phyloP scores from a whole-genome alignment of 2,113 vertebrate species.

The Galemys pyrenaicus region DNA sequence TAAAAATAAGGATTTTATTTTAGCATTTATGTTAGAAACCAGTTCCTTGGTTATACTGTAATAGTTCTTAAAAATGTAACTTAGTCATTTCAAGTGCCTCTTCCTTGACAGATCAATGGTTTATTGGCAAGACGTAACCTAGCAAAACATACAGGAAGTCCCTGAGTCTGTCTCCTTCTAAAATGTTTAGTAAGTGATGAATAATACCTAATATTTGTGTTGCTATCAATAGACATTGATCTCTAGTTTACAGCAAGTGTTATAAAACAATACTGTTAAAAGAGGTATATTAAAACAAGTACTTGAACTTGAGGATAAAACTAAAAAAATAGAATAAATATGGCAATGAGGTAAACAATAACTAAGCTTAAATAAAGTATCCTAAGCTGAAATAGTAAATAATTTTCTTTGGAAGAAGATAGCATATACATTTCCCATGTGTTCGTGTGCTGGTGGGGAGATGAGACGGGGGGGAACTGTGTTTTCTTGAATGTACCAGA shows the following conservation, averaged over 20 bases:
- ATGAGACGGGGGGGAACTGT: background rate
- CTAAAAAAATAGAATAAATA: background rate
- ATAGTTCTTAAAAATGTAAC: slow-evolving; percentile 27
- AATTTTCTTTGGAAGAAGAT: background rate
- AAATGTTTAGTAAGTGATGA: background rate
- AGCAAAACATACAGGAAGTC: background rate
- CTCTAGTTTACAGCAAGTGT: background rate
- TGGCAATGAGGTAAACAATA: background rate
- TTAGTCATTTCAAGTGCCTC: background rate
- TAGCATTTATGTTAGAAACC: background rate
- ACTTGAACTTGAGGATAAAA: background rate
- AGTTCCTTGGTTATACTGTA: background rate
- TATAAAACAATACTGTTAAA: slow-evolving; percentile 11
- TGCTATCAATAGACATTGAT: background rate
- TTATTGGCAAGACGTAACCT: slow-evolving; percentile 4
- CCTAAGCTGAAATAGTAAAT: slow-evolving; percentile 12
- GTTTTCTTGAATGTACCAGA: background rate
- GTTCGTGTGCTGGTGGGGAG: background rate
- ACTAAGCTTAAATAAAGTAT: background rate
- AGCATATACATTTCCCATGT: background rate
- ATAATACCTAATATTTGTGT: background rate
- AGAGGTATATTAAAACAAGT: background rate
- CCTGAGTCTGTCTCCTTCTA: background rate
- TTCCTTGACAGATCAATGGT: background rate
- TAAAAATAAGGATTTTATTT: background rate